Percentiles rank a stretch among this genome's conserved stretches.
Evolutionary conservation across 2,113 vertebrate species (phyloP).

Genomic region (Mormyrus lacerda): DNA sequence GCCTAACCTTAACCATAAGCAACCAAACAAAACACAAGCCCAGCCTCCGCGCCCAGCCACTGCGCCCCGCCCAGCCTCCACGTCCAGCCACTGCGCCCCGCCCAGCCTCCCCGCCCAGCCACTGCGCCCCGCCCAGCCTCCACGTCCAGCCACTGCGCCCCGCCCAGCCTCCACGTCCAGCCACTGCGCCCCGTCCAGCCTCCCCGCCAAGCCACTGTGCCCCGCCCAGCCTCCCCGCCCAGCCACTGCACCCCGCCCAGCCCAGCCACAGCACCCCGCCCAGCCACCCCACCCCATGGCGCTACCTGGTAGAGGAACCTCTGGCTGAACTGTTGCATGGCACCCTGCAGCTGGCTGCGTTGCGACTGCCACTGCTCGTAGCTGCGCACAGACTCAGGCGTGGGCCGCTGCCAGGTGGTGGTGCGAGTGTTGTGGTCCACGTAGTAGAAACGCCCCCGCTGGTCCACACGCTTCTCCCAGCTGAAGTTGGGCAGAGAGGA

Average conservation of each 20-base stretch:
- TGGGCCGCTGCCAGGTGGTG: conserved; percentile 96
- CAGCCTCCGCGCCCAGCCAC: not conserved
- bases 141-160: too few species aligned
- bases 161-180: too few species aligned
- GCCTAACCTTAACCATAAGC: not conserved
- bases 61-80: too few species aligned
- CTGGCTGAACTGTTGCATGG: conserved; percentile 98
- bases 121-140: too few species aligned
- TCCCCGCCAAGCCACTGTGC: too few species aligned
- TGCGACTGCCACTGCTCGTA: conserved; percentile 98
- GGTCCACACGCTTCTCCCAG: conserved; percentile 96
- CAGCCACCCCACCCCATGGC: not conserved
- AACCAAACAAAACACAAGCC: not conserved
- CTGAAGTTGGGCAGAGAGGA: conserved; percentile 47
- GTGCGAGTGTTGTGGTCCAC: conserved; percentile 98
- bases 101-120: not conserved
- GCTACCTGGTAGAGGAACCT: conserved; percentile 69
- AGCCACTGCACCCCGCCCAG: not conserved
- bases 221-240: not conserved
- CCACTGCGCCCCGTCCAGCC: not conserved
- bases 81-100: too few species aligned
- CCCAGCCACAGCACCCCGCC: too few species aligned
- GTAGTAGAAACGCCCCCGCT: conserved; percentile 86
- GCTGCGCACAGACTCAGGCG: conserved; percentile 84
- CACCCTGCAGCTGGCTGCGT: conserved; percentile 88